Evolutionary conservation across 2,797 vertebrate species (phyloP).

Genomic region (Hyperoplus lanceolatus): DNA sequence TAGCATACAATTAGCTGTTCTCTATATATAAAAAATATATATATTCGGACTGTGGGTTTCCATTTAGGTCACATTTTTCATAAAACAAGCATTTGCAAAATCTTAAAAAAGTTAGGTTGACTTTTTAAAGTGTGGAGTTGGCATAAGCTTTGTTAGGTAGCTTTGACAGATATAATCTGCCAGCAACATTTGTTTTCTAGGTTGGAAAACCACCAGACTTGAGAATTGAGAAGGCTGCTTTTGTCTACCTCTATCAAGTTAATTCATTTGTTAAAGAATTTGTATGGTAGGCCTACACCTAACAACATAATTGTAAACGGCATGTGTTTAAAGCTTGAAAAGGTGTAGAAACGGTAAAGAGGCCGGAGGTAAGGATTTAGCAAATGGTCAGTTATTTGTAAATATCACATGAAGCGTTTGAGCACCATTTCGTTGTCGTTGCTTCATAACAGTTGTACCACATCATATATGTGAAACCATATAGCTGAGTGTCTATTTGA

Average conservation of each 20-base stretch:
- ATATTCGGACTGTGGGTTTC: no score
- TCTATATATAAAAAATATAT: no score
- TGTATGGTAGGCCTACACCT: background rate
- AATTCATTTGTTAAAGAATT: background rate
- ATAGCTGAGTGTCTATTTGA: background rate
- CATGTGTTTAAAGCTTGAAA: background rate
- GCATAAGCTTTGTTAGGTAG: background rate
- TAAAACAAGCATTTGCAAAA: no score
- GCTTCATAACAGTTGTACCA: conserved; percentile 44
- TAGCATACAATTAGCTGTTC: background rate
- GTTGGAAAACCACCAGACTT: background rate
- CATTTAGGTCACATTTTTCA: no score
- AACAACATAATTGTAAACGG: background rate
- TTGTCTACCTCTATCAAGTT: background rate
- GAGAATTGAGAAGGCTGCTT: background rate
- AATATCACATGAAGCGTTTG: conserved; percentile 16
- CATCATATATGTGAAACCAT: conserved; percentile 14
- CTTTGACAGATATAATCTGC: background rate
- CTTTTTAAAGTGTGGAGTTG: background rate
- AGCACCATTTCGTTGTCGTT: conserved; percentile 9
- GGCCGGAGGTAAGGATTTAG: background rate
- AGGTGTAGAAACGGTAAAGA: background rate
- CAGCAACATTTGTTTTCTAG: background rate
- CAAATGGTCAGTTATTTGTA: conserved; percentile 22
- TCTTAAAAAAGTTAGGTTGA: background rate